Base-by-base conservation (phyloP, 2,888 invertebrate species). In the Sycophila texana region DNA sequence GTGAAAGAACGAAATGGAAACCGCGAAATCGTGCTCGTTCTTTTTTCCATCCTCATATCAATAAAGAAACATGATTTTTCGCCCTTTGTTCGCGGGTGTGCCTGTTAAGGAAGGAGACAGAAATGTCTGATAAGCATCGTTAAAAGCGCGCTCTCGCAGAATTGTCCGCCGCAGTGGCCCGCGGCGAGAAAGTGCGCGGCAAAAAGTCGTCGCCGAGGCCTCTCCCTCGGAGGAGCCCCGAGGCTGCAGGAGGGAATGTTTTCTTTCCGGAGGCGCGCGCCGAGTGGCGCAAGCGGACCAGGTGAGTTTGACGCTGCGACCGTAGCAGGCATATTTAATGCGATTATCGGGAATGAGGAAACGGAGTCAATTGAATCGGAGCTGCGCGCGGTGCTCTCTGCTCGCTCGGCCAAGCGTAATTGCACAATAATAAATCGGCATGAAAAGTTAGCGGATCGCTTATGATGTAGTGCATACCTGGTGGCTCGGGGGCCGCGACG, bases 361-460 rank as follows among this genome's bases (percentile, higher is more conserved):
- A 39, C 39, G 39, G 39, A 39, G 39, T 10, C 39, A 10, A 39
- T 39, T 39, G 39, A 39, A 39, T 39, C 39, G 39, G 39, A 39
- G 39, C 39, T 58, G 13, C 18, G n/a, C 16, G 10, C 18, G 30
- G 30, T n/a, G n/a, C n/a, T n/a, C n/a, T n/a, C 30, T 30, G 7
- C 70, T 16, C n/a, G 22, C 18, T 63, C 67, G 30, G 5, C 51
- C 53, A 13, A 61, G 61, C 65, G 75, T 76, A 80, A 80, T 80
- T 76, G 63, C 72, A 72, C 76, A 66, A 78, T 72, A 75, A 81
- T 77, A 77, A 80, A 80, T 77, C 74, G 53, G 74, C 65, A 65
- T 26, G 68, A 80, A 63, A 49, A 70, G 70, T 74, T 66, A 75
- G 79, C 75, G 76, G 72, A 39, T 79, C 66, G 75, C 75, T 74